Base-by-base conservation (phyloP, 2,888 invertebrate genomes). In the Camponotus fellah region DNA sequence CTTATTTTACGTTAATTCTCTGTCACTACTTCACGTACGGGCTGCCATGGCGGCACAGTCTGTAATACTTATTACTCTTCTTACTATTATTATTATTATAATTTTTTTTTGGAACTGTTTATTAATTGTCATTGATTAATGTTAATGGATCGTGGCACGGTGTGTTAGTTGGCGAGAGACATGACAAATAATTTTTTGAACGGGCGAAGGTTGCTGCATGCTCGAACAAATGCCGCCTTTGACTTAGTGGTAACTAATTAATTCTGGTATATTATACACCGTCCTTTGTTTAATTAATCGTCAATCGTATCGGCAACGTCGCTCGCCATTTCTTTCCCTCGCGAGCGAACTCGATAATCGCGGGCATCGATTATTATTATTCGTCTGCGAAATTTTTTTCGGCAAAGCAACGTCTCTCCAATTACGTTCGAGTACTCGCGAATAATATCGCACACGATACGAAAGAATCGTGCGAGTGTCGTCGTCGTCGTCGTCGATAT, bases 111-210 rank as follows among this genome's bases (percentile, higher is more conserved):
- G 90, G 87, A 92, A 90, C 87, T 92, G 91, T 92, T 80, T 80
- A 80, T 90, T 88, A 90, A 89, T 91, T 93, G 92, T 92, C 92
- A 94, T 93, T 93, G 91, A 93, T 93, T 93, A 93, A 93, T 94
- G 94, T 93, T 91, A 93, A 91, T 93, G 93, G 93, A 94, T 93
- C 94, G 93, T 94, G 94, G 94, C 94, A 94, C 94, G 94, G 94
- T 94, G 94, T 94, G 93, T 94, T 93, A 93, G 94, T 93, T 93
- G 92, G 92, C 92, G 93, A 94, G 92, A 93, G 90, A 92, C 86
- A 91, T 85, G 91, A 91, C 69, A 89, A 77, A 84, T 88, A 85
- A 86, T 87, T 90, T 90, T 90, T 91, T 93, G 92, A 92, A 92
- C 93, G 90, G 92, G 91, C 92, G 91, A 93, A 89, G 93, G 93